Evolutionary conservation across 1,140 invertebrate species (phyloP).

Genomic region (Aporrectodea caliginosa): DNA sequence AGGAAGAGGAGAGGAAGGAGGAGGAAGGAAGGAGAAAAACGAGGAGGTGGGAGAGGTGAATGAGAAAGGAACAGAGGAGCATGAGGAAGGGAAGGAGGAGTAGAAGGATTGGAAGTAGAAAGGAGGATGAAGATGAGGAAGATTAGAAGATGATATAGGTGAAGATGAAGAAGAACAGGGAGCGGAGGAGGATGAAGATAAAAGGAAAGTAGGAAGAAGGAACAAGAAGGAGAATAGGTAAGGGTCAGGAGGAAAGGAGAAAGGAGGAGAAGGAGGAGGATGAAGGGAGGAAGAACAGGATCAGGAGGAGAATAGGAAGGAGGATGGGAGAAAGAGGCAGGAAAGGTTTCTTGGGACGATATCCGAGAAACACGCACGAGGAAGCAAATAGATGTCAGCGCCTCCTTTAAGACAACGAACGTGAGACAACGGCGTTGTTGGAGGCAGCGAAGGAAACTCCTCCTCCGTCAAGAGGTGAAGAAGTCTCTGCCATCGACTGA

Average conservation of each 20-base stretch:
- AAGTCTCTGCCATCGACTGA: neutral
- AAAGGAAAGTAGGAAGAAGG: neutral
- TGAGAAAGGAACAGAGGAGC: neutral
- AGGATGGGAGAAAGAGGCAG: neutral
- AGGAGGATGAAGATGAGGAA: neutral
- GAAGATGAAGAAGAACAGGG: neutral
- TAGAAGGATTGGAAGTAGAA: neutral
- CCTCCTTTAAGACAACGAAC: too few relatives aligned
- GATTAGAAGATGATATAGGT: neutral
- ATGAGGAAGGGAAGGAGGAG: neutral
- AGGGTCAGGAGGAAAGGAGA: neutral
- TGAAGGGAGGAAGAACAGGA: neutral
- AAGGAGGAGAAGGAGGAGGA: neutral
- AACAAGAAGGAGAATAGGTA: neutral
- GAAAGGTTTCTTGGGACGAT: neutral
- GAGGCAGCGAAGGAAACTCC: neutral
- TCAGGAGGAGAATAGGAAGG: neutral
- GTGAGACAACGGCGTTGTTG: neutral
- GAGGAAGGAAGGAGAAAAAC: neutral
- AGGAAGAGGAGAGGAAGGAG: neutral
- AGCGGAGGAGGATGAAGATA: neutral
- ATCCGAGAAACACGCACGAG: too few relatives aligned
- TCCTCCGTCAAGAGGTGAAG: neutral
- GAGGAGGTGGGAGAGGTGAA: neutral
- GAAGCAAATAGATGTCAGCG: too few relatives aligned